phyloP scores from a whole-genome alignment of 1,140 invertebrate genomes.

The Drosophila arizonae region DNA sequence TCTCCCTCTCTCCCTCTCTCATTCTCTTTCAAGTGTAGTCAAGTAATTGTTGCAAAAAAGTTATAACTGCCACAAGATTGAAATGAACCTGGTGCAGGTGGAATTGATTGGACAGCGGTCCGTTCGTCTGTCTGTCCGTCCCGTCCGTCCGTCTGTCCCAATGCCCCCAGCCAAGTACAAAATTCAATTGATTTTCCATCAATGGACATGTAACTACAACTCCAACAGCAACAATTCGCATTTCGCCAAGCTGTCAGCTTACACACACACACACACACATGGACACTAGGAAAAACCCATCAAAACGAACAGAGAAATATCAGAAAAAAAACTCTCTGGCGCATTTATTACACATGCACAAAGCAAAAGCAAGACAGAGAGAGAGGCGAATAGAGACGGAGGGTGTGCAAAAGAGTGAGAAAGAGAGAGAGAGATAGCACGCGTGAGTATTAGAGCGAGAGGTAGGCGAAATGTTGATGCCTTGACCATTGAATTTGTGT shows the following conservation, averaged over 20 bases:
- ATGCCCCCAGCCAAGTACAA: slow-evolving; percentile 41
- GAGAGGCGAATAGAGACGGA: background rate
- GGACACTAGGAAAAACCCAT: slow-evolving; percentile 17
- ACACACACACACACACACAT: background rate
- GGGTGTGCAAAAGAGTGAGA: background rate
- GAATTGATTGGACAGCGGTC: slow-evolving; percentile 33
- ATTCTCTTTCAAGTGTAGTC: slow-evolving; percentile 1
- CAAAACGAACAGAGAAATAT: slow-evolving; percentile 37
- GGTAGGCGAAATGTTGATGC: slow-evolving; percentile 39
- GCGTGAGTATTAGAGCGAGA: background rate
- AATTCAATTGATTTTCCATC: slow-evolving; percentile 70
- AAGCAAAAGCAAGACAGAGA: background rate
- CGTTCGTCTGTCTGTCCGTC: background rate
- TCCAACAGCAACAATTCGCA: background rate
- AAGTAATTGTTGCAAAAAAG: slow-evolving; percentile 43
- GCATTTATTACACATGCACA: slow-evolving; percentile 49
- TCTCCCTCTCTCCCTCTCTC: background rate
- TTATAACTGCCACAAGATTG: slow-evolving; percentile 45
- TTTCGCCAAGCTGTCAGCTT: slow-evolving; percentile 27
- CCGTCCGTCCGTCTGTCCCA: background rate
- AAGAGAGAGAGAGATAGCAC: background rate
- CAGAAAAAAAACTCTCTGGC: slow-evolving; percentile 29
- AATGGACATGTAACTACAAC: slow-evolving; percentile 53
- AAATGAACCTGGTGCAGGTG: slow-evolving; percentile 38
- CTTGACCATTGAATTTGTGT: slow-evolving; percentile 56